These are phyloP conservation scores for Hormaphis cornu DNA, from an alignment of 1,140 invertebrate species.

Conservation along the genomic window DNA sequence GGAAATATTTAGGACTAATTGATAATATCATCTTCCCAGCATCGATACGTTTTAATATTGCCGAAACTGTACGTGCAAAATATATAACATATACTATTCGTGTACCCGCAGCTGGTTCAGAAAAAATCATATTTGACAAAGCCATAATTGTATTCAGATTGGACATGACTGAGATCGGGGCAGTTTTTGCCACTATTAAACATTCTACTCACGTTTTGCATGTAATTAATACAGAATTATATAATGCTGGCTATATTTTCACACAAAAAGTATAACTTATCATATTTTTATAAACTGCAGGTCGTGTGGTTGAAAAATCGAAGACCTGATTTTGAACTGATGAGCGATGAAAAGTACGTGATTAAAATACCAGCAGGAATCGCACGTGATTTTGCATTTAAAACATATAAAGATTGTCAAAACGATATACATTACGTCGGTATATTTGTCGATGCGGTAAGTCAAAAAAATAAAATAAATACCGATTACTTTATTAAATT, in stretches of 20 bases:
- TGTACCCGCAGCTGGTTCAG: background rate
- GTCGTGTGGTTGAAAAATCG: background rate
- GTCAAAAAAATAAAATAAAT: background rate
- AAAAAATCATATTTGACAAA: background rate
- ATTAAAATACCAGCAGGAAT: background rate
- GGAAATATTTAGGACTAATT: background rate
- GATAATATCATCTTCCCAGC: background rate
- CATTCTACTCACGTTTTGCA: background rate
- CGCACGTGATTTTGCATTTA: background rate
- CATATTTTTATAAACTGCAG: background rate
- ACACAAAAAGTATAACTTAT: background rate
- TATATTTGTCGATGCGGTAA: background rate
- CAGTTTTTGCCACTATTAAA: background rate
- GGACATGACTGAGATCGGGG: background rate
- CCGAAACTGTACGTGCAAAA: background rate
- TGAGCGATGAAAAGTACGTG: background rate
- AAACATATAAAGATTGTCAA: background rate
- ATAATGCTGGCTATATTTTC: too few species aligned
- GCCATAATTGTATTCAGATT: background rate
- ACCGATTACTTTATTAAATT: too few species aligned
- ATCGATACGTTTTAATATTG: background rate
- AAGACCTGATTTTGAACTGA: background rate
- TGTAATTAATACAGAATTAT: too few species aligned
- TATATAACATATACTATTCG: background rate
- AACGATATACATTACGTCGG: slow-evolving; percentile 18